Evolutionary conservation across 2,113 vertebrate species (phyloP).

Genomic region (Periophthalmodon schlosseri): DNA sequence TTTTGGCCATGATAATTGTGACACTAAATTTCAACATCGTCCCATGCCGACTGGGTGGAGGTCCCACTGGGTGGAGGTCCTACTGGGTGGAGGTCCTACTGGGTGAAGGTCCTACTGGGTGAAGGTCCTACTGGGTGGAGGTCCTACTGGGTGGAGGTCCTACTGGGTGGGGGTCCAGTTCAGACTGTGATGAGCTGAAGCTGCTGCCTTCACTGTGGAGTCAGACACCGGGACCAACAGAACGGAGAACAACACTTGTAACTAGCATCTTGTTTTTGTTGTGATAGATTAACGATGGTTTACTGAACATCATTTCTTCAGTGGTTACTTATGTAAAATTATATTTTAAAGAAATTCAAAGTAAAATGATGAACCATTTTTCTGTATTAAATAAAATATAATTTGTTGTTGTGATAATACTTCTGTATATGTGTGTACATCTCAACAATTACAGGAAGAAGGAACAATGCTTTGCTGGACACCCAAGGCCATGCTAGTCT

Average conservation of each 20-base stretch:
- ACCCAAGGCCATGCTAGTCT: background rate
- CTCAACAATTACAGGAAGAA: background rate
- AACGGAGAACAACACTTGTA: background rate
- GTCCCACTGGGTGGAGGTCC: too few species aligned
- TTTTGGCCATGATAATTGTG: too few species aligned
- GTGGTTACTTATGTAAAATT: background rate
- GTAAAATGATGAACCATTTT: too few species aligned
- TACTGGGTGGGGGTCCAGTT: slow-evolving; percentile 7
- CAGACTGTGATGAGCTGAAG: slow-evolving; percentile 17
- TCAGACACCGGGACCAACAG: slow-evolving; percentile 30
- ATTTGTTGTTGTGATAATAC: background rate
- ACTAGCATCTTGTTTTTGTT: background rate
- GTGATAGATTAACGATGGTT: background rate
- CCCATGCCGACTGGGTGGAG: too few species aligned
- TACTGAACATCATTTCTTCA: background rate
- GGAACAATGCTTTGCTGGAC: background rate
- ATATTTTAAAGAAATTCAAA: too few species aligned
- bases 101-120: too few species aligned
- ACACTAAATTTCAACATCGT: too few species aligned
- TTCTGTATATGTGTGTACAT: background rate
- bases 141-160: too few species aligned
- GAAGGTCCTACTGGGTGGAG: too few species aligned
- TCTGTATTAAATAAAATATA: background rate
- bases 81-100: too few species aligned
- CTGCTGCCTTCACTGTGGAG: slow-evolving; percentile 5